A percentile compares a stretch with the other conserved stretches of the same genome.
These are phyloP conservation scores for Belgica antarctica DNA, from an alignment of 2,888 invertebrate genomes.

Conservation along the genomic window DNA sequence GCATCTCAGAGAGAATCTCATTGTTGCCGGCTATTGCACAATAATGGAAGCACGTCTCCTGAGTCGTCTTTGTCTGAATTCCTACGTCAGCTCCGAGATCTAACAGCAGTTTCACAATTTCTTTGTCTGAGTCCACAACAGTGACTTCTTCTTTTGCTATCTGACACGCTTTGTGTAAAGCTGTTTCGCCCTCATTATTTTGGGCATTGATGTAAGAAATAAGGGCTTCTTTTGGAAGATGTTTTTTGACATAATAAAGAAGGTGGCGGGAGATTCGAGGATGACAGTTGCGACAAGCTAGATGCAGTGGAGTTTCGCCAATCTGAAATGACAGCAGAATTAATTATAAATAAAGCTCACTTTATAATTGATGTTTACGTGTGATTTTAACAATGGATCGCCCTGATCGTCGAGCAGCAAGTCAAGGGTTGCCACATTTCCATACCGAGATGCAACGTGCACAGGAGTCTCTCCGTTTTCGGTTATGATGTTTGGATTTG, in stretches of 20 bases:
- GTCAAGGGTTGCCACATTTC: slow-evolving; percentile 81
- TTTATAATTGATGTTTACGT: slow-evolving; percentile 59
- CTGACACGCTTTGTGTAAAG: slow-evolving; percentile 91
- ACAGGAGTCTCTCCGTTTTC: slow-evolving; percentile 97
- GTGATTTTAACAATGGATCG: slow-evolving; percentile 86
- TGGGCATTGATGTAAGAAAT: slow-evolving; percentile 83
- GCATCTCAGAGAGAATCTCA: slow-evolving; percentile 90
- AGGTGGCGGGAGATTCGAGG: slow-evolving; percentile 84
- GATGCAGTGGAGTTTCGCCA: slow-evolving; percentile 93
- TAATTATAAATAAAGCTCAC: slow-evolving; percentile 9
- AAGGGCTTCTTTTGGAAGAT: slow-evolving; percentile 72
- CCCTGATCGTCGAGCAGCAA: slow-evolving; percentile 91
- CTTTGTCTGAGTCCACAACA: slow-evolving; percentile 71
- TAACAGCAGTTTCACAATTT: slow-evolving; percentile 79
- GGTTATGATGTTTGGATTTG: slow-evolving; percentile 91
- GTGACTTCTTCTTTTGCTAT: slow-evolving; percentile 78
- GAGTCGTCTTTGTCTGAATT: slow-evolving; percentile 76
- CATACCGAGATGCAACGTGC: slow-evolving; percentile 91
- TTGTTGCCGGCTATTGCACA: slow-evolving; percentile 94
- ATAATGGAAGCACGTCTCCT: slow-evolving; percentile 94
- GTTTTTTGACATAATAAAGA: slow-evolving; percentile 76
- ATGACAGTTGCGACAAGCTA: slow-evolving; percentile 83
- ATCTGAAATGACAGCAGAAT: slow-evolving; percentile 58
- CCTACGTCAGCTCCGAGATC: slow-evolving; percentile 90
- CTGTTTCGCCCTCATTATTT: slow-evolving; percentile 89